Evolutionary conservation across 2,113 vertebrate species (phyloP).

Genomic region (Delphinus delphis): DNA sequence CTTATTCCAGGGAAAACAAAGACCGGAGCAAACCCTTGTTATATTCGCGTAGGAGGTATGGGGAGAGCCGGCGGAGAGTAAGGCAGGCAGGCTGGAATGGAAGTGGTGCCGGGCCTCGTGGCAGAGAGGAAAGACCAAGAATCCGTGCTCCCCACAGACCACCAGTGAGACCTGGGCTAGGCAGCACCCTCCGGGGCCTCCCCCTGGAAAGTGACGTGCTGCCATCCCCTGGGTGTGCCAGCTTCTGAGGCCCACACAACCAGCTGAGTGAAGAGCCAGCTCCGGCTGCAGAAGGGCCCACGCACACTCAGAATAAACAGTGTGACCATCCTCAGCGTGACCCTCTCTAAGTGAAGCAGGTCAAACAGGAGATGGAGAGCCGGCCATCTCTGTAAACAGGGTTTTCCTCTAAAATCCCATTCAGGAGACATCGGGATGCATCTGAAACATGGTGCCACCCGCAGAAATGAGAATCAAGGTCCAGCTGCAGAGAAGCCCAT

Average conservation of each 20-base stretch:
- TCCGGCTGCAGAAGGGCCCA: not conserved
- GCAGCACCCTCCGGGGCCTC: not conserved
- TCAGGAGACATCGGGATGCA: not conserved
- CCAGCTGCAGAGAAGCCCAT: not conserved
- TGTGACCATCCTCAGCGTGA: too few species aligned
- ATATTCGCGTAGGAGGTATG: not conserved
- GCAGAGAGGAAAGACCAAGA: not conserved
- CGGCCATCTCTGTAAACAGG: not conserved
- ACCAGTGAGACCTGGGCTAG: not conserved
- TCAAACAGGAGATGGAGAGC: not conserved
- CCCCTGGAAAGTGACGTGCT: not conserved
- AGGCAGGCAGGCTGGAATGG: not conserved
- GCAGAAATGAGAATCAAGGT: not conserved
- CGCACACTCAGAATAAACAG: not conserved
- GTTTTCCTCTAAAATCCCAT: not conserved
- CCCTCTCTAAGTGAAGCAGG: not conserved
- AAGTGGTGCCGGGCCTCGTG: not conserved
- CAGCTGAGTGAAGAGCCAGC: not conserved
- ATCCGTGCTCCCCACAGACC: not conserved
- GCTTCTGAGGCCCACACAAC: not conserved
- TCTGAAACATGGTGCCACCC: not conserved
- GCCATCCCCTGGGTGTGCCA: not conserved
- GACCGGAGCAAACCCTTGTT: not conserved
- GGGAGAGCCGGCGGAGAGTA: too few species aligned
- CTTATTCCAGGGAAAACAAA: not conserved